Base-by-base conservation (phyloP, 1,140 invertebrate genomes). In the Neotoxoptera formosana region DNA sequence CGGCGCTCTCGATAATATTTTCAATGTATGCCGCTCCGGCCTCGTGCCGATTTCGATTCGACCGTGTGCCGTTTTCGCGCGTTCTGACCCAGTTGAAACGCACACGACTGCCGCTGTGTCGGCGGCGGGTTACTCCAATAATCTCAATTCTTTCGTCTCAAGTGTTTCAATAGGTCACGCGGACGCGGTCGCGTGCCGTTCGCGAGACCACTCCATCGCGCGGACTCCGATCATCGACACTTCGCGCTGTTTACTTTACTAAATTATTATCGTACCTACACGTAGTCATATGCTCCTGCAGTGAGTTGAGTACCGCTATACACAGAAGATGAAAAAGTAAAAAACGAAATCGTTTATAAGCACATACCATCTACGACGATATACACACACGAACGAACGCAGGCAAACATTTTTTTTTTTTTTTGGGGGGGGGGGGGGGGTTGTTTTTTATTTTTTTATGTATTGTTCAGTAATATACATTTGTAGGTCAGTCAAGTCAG, bases 31-130 rank as follows among this genome's bases (percentile, higher is more conserved):
- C n/a, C 9, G n/a, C n/a, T 34, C 17, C 86, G 86, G 7, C 86
- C 86, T 88, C 47, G 47, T 88, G 45, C 47, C n/a, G 86, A 88
- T 88, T 88, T 20, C 30, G 30, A 51, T 88, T 48, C 86, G 86
- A 34, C 47, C 45, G 47, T 88, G 47, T 51, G 86, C 47, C 8
- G 30, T 88, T 88, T 88, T 88, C 20, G 47, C 84, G 21, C 20
- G 81, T 83, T 83, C 83, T 88, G 47, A 88, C 86, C 30, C 86
- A n/a, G 84, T 30, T 87, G 17, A 25, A 17, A 47, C 11, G 25
- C 60, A 25, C 41, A 36, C 83, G 21, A 45, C 41, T 84, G 83
- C 4, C 4, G 41, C 41, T 25, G 84, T 30, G 25, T 45, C 25
- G 41, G 41, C 25, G 41, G 41, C 4, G 4, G 41, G 41, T 41